phyloP scores from a whole-genome alignment of 2,113 vertebrate genomes.

The Oreochromis tanganicae region DNA sequence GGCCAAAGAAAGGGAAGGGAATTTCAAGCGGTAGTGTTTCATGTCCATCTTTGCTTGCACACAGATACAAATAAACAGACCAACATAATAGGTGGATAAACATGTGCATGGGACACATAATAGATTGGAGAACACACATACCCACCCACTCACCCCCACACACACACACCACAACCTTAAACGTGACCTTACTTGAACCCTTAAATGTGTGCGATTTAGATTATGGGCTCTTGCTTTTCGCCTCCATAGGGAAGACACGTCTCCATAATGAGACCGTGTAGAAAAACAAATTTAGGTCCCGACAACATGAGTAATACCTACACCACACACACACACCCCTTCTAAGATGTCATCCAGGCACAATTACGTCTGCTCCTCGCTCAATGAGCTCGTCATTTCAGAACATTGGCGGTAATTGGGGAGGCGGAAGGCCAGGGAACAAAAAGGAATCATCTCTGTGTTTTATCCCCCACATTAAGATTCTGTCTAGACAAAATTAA shows the following conservation, averaged over 20 bases:
- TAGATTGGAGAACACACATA: not conserved
- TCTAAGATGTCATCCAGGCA: slow-evolving; percentile 20
- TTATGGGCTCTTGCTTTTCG: not conserved
- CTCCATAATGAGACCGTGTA: not conserved
- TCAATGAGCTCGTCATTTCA: slow-evolving; percentile 21
- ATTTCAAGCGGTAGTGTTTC: slow-evolving; percentile 60
- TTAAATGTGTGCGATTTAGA: not conserved
- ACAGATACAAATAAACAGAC: slow-evolving; percentile 21
- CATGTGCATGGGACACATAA: slow-evolving; percentile 16
- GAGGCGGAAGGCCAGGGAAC: slow-evolving; percentile 1
- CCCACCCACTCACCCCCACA: accelerated
- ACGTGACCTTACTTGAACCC: not conserved
- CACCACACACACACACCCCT: not conserved
- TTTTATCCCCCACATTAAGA: slow-evolving; percentile 48
- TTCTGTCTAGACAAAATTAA: slow-evolving; percentile 46
- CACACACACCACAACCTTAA: not conserved
- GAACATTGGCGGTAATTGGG: slow-evolving; percentile 5
- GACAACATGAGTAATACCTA: not conserved
- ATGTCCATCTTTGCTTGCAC: slow-evolving; percentile 45
- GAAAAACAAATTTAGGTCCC: not conserved
- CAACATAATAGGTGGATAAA: slow-evolving; percentile 25
- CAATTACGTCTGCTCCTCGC: slow-evolving; percentile 33
- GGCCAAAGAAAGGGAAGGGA: slow-evolving; percentile 60
- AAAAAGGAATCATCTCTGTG: not conserved
- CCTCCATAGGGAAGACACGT: not conserved